phyloP scores from a whole-genome alignment of 2,797 vertebrate genomes.

The Fundulus diaphanus region DNA sequence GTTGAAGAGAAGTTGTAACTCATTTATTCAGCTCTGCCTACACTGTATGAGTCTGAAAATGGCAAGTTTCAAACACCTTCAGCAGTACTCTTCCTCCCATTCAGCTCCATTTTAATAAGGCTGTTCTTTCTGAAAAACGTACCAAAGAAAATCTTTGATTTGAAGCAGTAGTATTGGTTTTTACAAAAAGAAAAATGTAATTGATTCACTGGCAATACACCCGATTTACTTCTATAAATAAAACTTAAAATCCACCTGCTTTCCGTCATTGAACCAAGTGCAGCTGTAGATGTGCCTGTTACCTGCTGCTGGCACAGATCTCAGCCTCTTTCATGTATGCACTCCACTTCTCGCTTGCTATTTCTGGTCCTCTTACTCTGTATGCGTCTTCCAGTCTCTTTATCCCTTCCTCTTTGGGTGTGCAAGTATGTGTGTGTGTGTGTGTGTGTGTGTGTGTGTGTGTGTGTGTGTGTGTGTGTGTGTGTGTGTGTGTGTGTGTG shows the following conservation, averaged over 20 bases:
- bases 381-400: conserved; percentile 24
- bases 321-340: conserved; percentile 27
- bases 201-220: background rate
- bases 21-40: background rate
- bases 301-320: conserved; percentile 22
- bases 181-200: background rate
- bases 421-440: background rate
- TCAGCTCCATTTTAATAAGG: background rate
- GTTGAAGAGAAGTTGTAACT: too few species aligned
- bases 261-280: background rate
- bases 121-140: background rate
- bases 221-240: background rate
- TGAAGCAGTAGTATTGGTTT: background rate
- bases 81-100: conserved; percentile 12
- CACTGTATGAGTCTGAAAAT: background rate
- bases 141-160: background rate
- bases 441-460: background rate
- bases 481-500: background rate
- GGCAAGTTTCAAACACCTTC: conserved; percentile 22
- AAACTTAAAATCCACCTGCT: background rate
- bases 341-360: conserved; percentile 42
- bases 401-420: conserved; percentile 14
- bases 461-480: background rate
- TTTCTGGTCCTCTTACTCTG: conserved; percentile 42
- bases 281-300: conserved; percentile 11